phyloP scores from a whole-genome alignment of 2,113 vertebrate species.

The Tragelaphus scriptus region DNA sequence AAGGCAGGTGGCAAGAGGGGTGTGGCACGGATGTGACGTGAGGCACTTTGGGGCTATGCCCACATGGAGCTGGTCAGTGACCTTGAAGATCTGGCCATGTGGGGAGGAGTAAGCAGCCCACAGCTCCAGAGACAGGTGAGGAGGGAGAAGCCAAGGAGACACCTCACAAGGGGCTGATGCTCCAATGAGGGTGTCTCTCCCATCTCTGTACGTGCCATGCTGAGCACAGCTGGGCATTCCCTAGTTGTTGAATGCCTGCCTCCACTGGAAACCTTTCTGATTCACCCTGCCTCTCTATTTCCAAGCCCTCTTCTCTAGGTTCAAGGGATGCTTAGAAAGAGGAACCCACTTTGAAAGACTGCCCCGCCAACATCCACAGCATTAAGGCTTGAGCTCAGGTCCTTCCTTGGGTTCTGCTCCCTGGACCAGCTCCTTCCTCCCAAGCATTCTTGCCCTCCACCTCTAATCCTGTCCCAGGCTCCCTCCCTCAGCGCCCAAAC shows the following conservation, averaged over 20 bases:
- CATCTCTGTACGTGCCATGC: not conserved
- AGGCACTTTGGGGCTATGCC: not conserved
- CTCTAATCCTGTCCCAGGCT: not conserved
- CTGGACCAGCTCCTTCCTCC: fast-evolving
- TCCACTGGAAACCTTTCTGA: not conserved
- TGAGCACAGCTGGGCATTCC: not conserved
- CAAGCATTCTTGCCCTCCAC: fast-evolving
- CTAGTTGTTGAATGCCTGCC: fast-evolving
- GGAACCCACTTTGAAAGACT: not conserved
- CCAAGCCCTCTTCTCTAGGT: not conserved
- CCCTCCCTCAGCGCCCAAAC: not conserved
- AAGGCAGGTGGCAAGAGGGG: not conserved
- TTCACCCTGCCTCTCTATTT: too few species aligned
- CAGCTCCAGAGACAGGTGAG: not conserved
- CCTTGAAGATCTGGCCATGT: fast-evolving
- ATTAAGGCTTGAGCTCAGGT: not conserved
- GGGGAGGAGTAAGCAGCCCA: not conserved
- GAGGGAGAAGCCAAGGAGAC: not conserved
- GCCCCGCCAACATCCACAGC: fast-evolving
- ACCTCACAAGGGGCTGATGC: fast-evolving
- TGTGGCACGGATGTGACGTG: fast-evolving
- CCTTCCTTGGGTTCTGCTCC: not conserved
- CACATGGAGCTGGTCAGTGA: fast-evolving
- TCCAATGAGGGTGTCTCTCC: fast-evolving
- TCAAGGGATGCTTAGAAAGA: not conserved